These are phyloP conservation scores for Actias luna DNA, from an alignment of 2,888 invertebrate species.

Conservation along the genomic window DNA sequence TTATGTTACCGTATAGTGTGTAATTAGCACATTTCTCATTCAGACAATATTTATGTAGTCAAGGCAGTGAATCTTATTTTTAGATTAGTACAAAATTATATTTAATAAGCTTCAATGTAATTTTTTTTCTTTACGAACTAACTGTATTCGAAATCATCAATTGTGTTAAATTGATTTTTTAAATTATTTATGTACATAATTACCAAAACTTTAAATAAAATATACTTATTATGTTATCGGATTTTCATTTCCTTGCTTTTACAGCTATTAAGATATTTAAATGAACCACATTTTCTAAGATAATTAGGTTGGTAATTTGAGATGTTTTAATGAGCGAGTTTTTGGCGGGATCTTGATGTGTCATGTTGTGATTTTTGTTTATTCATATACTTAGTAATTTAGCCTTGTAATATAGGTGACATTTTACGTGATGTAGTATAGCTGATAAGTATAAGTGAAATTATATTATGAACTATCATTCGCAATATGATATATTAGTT, in stretches of 20 bases:
- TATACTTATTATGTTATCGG: slow-evolving; percentile 44
- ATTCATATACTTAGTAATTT: too few species aligned
- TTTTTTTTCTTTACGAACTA: slow-evolving; percentile 36
- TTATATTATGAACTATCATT: too few species aligned
- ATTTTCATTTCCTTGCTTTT: slow-evolving; percentile 18
- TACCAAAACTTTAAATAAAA: slow-evolving; percentile 52
- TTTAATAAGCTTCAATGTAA: slow-evolving; percentile 54
- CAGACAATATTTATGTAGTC: slow-evolving; percentile 50
- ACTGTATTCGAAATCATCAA: slow-evolving; percentile 43
- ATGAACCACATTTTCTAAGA: too few species aligned
- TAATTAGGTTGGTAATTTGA: too few species aligned
- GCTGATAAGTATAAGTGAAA: too few species aligned
- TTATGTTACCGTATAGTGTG: slow-evolving; percentile 43
- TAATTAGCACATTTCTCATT: slow-evolving; percentile 45
- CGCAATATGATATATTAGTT: too few species aligned
- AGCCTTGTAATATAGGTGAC: too few species aligned
- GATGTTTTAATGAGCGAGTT: too few species aligned
- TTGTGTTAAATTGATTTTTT: slow-evolving; percentile 47
- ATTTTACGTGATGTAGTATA: too few species aligned
- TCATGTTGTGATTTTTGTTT: too few species aligned
- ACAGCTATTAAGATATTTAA: too few species aligned
- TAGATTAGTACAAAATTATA: slow-evolving; percentile 64
- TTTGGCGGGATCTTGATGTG: too few species aligned
- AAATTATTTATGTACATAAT: slow-evolving; percentile 70
- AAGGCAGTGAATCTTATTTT: slow-evolving; percentile 60